These are phyloP conservation scores for Aphrophora alni DNA, from an alignment of 2,888 invertebrate genomes.

Conservation along the genomic window DNA sequence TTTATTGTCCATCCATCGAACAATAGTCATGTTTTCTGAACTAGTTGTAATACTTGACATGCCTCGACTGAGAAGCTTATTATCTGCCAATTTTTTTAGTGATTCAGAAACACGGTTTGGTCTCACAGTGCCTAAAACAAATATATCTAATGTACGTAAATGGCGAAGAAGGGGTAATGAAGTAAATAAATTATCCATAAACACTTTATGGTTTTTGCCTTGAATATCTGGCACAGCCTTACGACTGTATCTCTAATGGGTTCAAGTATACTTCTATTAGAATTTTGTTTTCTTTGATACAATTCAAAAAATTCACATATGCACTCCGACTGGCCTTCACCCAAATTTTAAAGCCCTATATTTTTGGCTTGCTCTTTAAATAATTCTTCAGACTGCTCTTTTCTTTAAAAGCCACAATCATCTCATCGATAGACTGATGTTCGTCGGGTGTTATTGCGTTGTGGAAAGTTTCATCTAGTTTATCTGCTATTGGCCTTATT, in stretches of 20 bases:
- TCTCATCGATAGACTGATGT: constrained; percentile 12
- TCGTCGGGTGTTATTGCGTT: neutral
- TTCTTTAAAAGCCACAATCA: too few species aligned
- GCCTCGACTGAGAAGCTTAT: constrained; percentile 28
- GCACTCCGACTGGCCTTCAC: constrained; percentile 20
- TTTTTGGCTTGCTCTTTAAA: constrained; percentile 24
- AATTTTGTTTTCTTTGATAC: constrained; percentile 10
- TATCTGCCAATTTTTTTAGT: too few species aligned
- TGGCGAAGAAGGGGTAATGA: neutral
- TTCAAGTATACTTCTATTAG: neutral
- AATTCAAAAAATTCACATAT: constrained; percentile 14
- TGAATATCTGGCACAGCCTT: too few species aligned
- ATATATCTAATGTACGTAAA: too few species aligned
- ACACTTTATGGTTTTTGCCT: too few species aligned
- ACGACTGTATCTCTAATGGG: constrained; percentile 14
- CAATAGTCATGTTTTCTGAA: constrained; percentile 41
- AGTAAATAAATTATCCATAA: constrained; percentile 24
- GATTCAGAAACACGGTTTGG: constrained; percentile 23
- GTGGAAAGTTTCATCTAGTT: constrained; percentile 24
- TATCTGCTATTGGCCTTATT: too few species aligned
- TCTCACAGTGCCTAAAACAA: constrained; percentile 6
- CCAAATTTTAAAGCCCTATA: constrained; percentile 27
- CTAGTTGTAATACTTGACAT: constrained; percentile 32
- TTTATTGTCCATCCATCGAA: too few species aligned
- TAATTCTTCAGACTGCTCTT: constrained; percentile 13